Conservation (phyloP, 2,888 invertebrate species). For the Biston betularia region DNA sequence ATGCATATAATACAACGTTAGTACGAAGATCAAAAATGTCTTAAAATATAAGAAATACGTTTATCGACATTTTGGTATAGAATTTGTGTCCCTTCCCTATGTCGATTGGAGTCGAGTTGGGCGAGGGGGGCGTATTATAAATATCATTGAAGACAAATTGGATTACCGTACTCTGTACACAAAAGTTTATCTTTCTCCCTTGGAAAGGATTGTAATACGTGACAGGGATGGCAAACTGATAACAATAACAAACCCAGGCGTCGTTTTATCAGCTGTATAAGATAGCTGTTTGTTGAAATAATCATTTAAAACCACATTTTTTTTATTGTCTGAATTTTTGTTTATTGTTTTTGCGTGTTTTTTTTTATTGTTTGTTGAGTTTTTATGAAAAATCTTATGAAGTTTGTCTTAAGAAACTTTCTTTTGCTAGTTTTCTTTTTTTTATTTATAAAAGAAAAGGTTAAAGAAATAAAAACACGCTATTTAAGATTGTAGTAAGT, state of each 20-base stretch:
- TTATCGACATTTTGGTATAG: conserved; percentile 8
- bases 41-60: neutral
- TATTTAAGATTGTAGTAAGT: no score
- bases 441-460: no score
- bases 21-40: no score
- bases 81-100: conserved; percentile 26
- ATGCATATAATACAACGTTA: no score
- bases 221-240: conserved; percentile 26
- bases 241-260: conserved; percentile 19
- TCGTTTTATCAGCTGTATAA: neutral
- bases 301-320: neutral
- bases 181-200: conserved; percentile 31
- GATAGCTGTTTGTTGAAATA: neutral
- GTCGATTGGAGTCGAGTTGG: conserved; percentile 2
- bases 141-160: conserved; percentile 44
- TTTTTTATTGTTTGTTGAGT: no score
- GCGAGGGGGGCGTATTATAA: conserved; percentile 41
- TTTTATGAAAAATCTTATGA: no score
- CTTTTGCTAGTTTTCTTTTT: no score
- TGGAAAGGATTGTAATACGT: conserved; percentile 39
- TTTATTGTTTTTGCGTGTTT: no score
- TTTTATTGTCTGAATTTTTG: no score
- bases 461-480: no score
- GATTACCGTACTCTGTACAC: conserved; percentile 39
- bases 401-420: no score